Evolutionary conservation across 2,888 invertebrate genomes (phyloP).

Genomic region (Tetragonula carbonaria): DNA sequence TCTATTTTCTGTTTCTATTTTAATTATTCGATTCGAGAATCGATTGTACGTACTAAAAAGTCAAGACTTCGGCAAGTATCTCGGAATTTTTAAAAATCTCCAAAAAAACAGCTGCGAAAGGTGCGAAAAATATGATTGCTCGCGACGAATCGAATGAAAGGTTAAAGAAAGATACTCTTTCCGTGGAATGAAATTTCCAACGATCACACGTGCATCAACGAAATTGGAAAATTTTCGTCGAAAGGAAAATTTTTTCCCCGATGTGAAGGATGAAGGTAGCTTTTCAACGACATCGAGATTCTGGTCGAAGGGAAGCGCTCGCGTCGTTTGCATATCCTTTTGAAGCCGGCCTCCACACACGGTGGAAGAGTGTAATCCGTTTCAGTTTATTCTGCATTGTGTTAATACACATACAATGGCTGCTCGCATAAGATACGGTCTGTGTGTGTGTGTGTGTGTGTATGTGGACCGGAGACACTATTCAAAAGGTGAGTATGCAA

Average conservation of each 20-base stretch:
- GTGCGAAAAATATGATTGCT: too few relatives aligned
- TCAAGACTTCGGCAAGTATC: too few relatives aligned
- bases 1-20: too few relatives aligned
- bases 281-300: slow-evolving; percentile 11
- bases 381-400: slow-evolving; percentile 64
- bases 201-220: not conserved
- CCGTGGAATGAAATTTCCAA: not conserved
- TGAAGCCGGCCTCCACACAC: slow-evolving; percentile 37
- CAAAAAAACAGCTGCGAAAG: too few relatives aligned
- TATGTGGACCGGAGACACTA: slow-evolving; percentile 44
- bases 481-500: slow-evolving; percentile 62
- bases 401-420: slow-evolving; percentile 58
- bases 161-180: too few relatives aligned
- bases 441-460: not conserved
- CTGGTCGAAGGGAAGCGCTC: slow-evolving; percentile 23
- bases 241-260: not conserved
- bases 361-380: slow-evolving; percentile 54
- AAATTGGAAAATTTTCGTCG: not conserved
- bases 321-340: slow-evolving; percentile 56
- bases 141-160: too few relatives aligned
- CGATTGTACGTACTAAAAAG: too few relatives aligned
- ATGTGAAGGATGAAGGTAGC: not conserved
- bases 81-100: too few relatives aligned
- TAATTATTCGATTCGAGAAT: too few relatives aligned
- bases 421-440: slow-evolving; percentile 45